These are phyloP conservation scores for Netelia melanura DNA, from an alignment of 2,888 invertebrate genomes.

Conservation along the genomic window DNA sequence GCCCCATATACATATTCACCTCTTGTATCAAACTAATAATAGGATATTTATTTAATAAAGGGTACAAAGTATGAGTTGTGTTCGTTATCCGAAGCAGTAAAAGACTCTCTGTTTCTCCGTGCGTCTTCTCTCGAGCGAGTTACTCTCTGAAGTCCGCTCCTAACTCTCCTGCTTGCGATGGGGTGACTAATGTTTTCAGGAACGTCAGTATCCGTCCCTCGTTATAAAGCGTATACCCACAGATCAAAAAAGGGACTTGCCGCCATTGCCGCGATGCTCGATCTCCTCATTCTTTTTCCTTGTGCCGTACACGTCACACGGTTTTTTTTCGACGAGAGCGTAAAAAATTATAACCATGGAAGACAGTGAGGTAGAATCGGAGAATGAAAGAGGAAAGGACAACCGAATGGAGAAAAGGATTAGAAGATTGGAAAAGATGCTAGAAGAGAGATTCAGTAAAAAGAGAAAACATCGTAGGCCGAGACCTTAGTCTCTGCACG, in stretches of 20 bases:
- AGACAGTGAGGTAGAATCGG: conserved; percentile 8
- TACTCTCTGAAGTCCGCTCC: no score
- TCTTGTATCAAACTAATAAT: no score
- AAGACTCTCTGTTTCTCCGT: no score
- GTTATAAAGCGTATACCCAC: background rate
- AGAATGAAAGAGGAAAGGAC: background rate
- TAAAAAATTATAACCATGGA: background rate
- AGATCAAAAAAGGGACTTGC: background rate
- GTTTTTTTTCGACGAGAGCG: conserved; percentile 5
- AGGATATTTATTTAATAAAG: no score
- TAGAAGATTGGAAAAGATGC: conserved; percentile 23
- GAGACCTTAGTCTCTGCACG: conserved; percentile 40
- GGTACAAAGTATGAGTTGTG: no score
- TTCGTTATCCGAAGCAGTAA: no score
- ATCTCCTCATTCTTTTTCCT: conserved; percentile 28
- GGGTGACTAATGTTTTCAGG: no score
- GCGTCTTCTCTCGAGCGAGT: no score
- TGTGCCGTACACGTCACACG: conserved; percentile 44
- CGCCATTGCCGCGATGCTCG: background rate
- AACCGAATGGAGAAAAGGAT: conserved; percentile 26
- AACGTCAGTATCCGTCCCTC: no score
- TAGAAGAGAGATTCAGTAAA: conserved; percentile 10
- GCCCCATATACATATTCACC: no score
- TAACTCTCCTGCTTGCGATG: no score
- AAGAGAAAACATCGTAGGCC: conserved; percentile 31